These are phyloP conservation scores for Apantesis nais DNA, from an alignment of 2,888 invertebrate genomes.

Conservation along the genomic window DNA sequence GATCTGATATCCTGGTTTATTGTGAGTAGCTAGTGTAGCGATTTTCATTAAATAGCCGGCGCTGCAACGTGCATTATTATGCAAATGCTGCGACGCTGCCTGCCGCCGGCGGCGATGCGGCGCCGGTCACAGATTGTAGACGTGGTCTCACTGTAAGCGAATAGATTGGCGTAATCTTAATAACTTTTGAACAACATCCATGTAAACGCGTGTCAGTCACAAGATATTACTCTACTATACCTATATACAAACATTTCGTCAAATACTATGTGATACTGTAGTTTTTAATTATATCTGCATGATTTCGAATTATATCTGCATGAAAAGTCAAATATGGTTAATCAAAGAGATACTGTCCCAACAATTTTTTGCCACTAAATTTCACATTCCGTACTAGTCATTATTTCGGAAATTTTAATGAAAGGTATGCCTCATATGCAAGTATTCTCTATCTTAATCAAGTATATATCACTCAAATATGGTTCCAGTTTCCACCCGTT, in stretches of 20 bases:
- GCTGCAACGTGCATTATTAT: slow-evolving; percentile 69
- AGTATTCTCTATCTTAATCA: not conserved
- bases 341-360: not conserved
- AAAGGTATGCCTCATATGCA: not conserved
- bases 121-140: slow-evolving; percentile 48
- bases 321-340: not conserved
- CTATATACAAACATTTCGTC: not conserved
- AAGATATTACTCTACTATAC: not conserved
- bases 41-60: slow-evolving; percentile 70
- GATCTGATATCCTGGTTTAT: slow-evolving; percentile 27
- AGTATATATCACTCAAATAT: not conserved
- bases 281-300: no score
- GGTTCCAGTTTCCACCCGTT: slow-evolving; percentile 10
- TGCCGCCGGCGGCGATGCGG: slow-evolving; percentile 51
- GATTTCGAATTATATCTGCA: no score
- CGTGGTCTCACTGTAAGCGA: slow-evolving; percentile 27
- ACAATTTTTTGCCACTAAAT: not conserved
- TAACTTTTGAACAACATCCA: not conserved
- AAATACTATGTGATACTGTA: no score
- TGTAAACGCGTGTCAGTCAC: not conserved
- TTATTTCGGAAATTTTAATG: not conserved
- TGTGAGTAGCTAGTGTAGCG: slow-evolving; percentile 46
- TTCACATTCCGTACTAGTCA: not conserved
- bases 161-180: not conserved
- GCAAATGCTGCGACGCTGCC: slow-evolving; percentile 60